Evolutionary conservation across 2,888 invertebrate genomes (phyloP).

Genomic region (Pandemis heparana): DNA sequence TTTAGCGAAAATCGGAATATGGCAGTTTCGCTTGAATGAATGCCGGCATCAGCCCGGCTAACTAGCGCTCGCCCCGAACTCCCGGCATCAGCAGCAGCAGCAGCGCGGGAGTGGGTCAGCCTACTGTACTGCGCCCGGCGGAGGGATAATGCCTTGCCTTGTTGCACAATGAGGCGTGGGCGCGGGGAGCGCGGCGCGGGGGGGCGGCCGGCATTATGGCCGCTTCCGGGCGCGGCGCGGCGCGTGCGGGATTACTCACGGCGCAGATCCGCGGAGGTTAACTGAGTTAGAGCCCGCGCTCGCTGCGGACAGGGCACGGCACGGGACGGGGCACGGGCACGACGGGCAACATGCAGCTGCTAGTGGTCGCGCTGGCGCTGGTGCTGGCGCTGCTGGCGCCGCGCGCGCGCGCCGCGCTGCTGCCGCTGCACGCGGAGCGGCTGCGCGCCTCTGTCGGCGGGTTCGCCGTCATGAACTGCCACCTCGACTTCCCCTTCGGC

Average conservation of each 20-base stretch:
- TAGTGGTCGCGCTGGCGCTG: constrained; percentile 42
- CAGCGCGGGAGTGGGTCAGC: not conserved
- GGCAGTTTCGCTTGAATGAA: no score
- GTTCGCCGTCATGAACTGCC: constrained; percentile 92
- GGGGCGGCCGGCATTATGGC: constrained; percentile 30
- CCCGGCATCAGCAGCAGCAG: not conserved
- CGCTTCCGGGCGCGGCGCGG: constrained; percentile 23
- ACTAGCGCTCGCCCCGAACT: no score
- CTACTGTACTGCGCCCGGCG: not conserved
- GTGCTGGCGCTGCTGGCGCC: constrained; percentile 47
- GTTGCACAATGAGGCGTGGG: constrained; percentile 33
- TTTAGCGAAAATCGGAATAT: no score
- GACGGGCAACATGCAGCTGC: constrained; percentile 9
- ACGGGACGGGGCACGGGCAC: constrained; percentile 20
- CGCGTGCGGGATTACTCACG: constrained; percentile 36
- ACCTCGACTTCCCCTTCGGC: constrained; percentile 94
- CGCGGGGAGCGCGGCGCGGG: constrained; percentile 36
- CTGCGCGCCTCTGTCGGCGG: constrained; percentile 91
- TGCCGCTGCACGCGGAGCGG: constrained; percentile 55
- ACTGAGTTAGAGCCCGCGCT: constrained; percentile 44
- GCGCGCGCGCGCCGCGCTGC: constrained; percentile 82
- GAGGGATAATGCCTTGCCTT: constrained; percentile 9
- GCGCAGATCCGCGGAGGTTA: constrained; percentile 46
- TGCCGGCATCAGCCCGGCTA: no score
- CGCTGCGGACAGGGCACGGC: constrained; percentile 19